phyloP scores from a whole-genome alignment of 92 coral and sea anemone genomes.

The Epizoanthus illoricatus region DNA sequence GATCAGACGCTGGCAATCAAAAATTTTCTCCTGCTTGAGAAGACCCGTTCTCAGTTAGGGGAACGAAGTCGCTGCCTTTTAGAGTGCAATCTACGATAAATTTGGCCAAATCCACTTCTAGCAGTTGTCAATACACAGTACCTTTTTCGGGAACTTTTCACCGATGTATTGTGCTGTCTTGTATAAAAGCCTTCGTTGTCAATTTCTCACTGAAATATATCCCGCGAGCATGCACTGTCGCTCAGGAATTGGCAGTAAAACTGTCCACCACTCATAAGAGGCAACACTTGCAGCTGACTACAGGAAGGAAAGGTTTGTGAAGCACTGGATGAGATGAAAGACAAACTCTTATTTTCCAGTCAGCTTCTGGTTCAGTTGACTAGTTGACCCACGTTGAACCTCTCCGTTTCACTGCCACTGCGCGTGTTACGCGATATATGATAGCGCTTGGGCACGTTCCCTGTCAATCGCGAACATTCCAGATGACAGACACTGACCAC shows the following conservation, averaged over 20 bases:
- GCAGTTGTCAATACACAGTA: too few relatives aligned
- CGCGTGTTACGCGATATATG: slow-evolving; percentile 2
- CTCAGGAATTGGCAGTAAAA: too few relatives aligned
- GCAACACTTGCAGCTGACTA: not conserved
- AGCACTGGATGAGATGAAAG: not conserved
- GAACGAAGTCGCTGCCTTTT: too few relatives aligned
- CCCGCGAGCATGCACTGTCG: not conserved
- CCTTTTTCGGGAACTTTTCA: too few relatives aligned
- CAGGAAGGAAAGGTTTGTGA: not conserved
- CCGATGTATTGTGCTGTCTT: too few relatives aligned
- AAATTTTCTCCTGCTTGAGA: too few relatives aligned
- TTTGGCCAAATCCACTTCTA: too few relatives aligned
- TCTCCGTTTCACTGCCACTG: not conserved
- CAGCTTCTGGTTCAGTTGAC: not conserved
- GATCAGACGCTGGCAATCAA: too few relatives aligned
- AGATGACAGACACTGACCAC: slow-evolving; percentile 27
- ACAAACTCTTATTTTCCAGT: not conserved
- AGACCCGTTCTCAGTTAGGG: too few relatives aligned
- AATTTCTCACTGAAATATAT: not conserved
- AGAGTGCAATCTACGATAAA: too few relatives aligned
- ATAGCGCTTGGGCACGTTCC: not conserved
- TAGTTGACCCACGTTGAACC: not conserved
- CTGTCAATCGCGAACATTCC: slow-evolving; percentile 33
- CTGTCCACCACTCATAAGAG: not conserved
- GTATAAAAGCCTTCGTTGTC: not conserved